Base-by-base conservation (phyloP, 92 coral and sea anemone genomes). In the Phenganax stokvisi region DNA sequence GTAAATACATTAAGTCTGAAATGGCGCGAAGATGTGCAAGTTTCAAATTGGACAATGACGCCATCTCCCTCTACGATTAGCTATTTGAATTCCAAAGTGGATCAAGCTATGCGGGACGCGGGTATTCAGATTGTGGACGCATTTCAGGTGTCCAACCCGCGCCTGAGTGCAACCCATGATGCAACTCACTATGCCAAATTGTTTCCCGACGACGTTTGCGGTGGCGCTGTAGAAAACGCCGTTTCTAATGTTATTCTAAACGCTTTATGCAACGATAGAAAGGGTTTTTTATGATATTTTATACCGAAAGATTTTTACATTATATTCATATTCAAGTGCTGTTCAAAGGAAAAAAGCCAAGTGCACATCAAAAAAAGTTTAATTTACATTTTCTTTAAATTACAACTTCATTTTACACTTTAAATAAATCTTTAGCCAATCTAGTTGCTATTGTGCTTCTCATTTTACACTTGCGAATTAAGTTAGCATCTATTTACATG, bases 161-260 rank as follows among this genome's bases (percentile, higher is more conserved):
- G 98, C 52, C 88, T 94, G 75, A 90, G 94, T 0, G 98, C 98
- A 5, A 88, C 94, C 27, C 97, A 92, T 67, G 98, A 94, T 79
- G 96, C 87, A 71, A 94, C 98, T 44, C 98, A 94, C 59, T 94
- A 88, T 37, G 97, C 98, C 64, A 94, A 94, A 80, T 81, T 96
- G 57, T 73, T 94, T 85, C 89, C 81, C 60, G 88, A 92, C 47
- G 97, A 92, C 5, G 91, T 90, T 76, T 94, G 98, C 71, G 98
- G 93, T 7, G 98, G 98, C 69, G 98, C 89, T 37, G 98, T 94
- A 3, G 98, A 94, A 80, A 94, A 94, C 53, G 96, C 98, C 2
- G 88, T 94, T 17, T 90, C 97, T 76, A 94, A 94, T 78, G 86
- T 89, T 20, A 90, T 94, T 12, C 91, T 97, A 12, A 94, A 94